phyloP scores from a whole-genome alignment of 2,113 vertebrate genomes.

The Albula glossodonta region DNA sequence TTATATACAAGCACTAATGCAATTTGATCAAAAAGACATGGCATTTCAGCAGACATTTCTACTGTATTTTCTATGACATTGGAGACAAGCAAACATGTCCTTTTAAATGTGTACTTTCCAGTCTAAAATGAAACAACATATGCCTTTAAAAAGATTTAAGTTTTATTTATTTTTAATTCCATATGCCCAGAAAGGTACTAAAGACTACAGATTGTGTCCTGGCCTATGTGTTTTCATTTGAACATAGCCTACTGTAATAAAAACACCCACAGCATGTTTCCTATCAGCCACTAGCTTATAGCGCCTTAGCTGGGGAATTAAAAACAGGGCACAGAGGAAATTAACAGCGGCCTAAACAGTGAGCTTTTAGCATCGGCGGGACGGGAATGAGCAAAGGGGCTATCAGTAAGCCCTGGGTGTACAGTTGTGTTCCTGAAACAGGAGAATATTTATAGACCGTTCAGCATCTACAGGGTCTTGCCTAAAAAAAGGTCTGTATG shows the following conservation, averaged over 20 bases:
- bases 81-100: too few relatives aligned
- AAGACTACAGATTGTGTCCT: too few relatives aligned
- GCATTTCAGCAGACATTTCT: too few relatives aligned
- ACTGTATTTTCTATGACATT: too few relatives aligned
- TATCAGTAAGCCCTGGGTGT: neutral
- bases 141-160: too few relatives aligned
- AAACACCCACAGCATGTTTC: neutral
- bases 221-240: neutral
- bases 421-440: neutral
- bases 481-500: neutral
- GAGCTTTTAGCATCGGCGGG: neutral
- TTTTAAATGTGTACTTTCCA: too few relatives aligned
- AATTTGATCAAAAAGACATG: too few relatives aligned
- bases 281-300: neutral
- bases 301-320: neutral
- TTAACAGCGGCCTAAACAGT: neutral
- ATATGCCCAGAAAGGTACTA: too few relatives aligned
- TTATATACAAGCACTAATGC: too few relatives aligned
- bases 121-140: too few relatives aligned
- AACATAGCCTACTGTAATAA: neutral
- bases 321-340: neutral
- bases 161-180: too few relatives aligned
- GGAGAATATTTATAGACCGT: slow-evolving; percentile 1
- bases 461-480: neutral
- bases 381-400: neutral